These are phyloP conservation scores for Hiodon tergisus DNA, from an alignment of 2,113 vertebrate genomes.

Conservation along the genomic window DNA sequence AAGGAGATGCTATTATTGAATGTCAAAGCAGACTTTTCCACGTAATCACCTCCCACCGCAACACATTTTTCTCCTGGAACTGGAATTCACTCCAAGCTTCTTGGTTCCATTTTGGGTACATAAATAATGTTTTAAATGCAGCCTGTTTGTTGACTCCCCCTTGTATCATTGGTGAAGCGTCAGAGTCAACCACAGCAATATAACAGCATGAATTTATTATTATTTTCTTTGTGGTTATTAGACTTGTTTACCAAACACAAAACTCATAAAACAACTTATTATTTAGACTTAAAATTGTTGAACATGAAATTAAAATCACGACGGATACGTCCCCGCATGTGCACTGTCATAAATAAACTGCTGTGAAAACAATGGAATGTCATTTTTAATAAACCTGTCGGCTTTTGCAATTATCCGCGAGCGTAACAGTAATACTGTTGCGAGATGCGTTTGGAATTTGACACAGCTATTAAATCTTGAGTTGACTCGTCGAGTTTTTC, in stretches of 20 bases:
- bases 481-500: conserved; percentile 19
- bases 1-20: too few relatives aligned
- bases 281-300: neutral
- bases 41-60: too few relatives aligned
- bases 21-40: too few relatives aligned
- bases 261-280: conserved; percentile 18
- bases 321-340: conserved; percentile 12
- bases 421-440: conserved; percentile 17
- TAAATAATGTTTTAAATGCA: too few relatives aligned
- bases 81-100: too few relatives aligned
- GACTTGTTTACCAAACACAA: conserved; percentile 1
- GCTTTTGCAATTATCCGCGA: conserved; percentile 20
- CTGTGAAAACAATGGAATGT: conserved; percentile 21
- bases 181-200: too few relatives aligned
- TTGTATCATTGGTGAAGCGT: too few relatives aligned
- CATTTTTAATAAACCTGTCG: conserved; percentile 30
- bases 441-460: conserved; percentile 28
- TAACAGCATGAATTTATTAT: too few relatives aligned
- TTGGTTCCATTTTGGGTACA: too few relatives aligned
- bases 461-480: conserved; percentile 23
- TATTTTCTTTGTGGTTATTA: neutral
- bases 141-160: too few relatives aligned
- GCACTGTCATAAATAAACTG: conserved; percentile 24
- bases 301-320: neutral
- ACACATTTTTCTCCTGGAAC: too few relatives aligned